Conservation (phyloP, 2,888 invertebrate species). For the Drosophila imparisetae region DNA sequence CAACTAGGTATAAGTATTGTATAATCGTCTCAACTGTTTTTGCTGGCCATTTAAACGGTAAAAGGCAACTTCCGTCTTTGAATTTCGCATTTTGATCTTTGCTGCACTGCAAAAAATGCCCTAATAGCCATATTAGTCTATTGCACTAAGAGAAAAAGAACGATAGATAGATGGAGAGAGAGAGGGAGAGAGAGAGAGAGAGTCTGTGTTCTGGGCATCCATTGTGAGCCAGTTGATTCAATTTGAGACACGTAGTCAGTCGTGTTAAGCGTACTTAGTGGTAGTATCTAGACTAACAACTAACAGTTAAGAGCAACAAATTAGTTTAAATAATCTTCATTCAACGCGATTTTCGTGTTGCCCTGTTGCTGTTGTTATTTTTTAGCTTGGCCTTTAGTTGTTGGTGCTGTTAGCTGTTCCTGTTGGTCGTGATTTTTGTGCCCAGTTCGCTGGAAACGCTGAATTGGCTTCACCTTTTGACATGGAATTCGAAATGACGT, state of each 20-base stretch:
- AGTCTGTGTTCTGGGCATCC: constrained; percentile 28
- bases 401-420: constrained; percentile 26
- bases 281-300: constrained; percentile 55
- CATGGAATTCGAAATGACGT: constrained; percentile 80
- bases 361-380: constrained; percentile 43
- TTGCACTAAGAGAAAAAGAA: not conserved
- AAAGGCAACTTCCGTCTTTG: constrained; percentile 74
- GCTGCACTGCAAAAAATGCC: constrained; percentile 32
- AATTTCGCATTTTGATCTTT: constrained; percentile 55
- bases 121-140: constrained; percentile 69
- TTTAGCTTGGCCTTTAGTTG: constrained; percentile 31
- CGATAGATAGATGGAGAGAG: not conserved
- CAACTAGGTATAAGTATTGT: constrained; percentile 15
- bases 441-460: constrained; percentile 75
- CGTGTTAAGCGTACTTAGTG: constrained; percentile 15
- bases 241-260: constrained; percentile 37
- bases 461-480: constrained; percentile 79
- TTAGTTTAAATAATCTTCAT: constrained; percentile 63
- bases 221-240: constrained; percentile 28
- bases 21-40: constrained; percentile 39
- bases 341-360: constrained; percentile 72
- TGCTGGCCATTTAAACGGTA: constrained; percentile 48
- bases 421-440: constrained; percentile 75
- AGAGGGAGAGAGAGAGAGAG: constrained; percentile 4
- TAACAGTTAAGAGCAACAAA: constrained; percentile 53